Evolutionary conservation across 2,113 vertebrate species (phyloP).

Genomic region (Corythornis madagascariensis): DNA sequence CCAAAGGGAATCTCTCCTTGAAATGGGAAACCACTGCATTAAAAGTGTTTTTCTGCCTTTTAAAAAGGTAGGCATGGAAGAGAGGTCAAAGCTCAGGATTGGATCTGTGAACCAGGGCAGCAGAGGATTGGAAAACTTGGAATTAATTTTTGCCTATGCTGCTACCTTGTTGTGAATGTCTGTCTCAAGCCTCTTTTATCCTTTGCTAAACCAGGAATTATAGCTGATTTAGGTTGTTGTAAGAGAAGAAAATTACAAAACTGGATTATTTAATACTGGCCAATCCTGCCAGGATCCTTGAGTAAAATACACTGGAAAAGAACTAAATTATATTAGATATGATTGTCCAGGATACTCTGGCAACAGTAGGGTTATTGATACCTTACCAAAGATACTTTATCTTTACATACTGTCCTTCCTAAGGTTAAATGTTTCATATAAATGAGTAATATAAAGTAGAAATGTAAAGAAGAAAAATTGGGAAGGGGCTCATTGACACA

Average conservation of each 20-base stretch:
- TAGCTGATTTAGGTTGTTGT: background rate
- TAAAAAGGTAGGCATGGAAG: background rate
- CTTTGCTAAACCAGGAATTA: background rate
- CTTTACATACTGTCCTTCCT: background rate
- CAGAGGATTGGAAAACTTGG: background rate
- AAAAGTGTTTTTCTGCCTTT: background rate
- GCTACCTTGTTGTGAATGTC: background rate
- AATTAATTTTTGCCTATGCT: background rate
- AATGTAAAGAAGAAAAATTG: background rate
- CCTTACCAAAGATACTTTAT: background rate
- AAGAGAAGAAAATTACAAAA: background rate
- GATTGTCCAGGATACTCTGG: background rate
- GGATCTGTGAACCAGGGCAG: background rate
- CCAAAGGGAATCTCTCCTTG: background rate
- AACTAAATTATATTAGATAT: background rate
- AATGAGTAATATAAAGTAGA: background rate
- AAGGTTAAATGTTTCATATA: rapidly evolving
- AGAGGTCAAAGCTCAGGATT: background rate
- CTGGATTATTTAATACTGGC: background rate
- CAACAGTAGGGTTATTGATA: background rate
- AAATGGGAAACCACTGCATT: background rate
- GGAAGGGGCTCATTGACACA: background rate
- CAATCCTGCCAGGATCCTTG: background rate
- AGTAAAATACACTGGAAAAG: background rate
- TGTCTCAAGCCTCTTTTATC: background rate